phyloP scores from a whole-genome alignment of 2,797 vertebrate species.

The Champsocephalus gunnari region DNA sequence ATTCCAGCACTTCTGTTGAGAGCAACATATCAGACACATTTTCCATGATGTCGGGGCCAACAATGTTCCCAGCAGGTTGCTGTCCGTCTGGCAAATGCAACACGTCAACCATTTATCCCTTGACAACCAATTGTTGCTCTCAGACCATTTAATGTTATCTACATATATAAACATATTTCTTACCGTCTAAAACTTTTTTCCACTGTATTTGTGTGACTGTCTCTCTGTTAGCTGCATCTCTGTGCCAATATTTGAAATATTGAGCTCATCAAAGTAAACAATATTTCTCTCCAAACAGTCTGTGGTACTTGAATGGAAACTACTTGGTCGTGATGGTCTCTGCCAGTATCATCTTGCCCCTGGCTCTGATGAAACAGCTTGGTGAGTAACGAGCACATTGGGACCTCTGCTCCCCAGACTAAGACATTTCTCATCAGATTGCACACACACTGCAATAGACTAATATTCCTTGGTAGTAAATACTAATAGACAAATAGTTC shows the following conservation, averaged over 20 bases:
- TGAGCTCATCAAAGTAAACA: conserved; percentile 59
- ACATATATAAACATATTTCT: conserved; percentile 4
- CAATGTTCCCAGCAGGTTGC: conserved; percentile 28
- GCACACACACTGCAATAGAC: too few relatives aligned
- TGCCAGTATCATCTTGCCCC: conserved; percentile 89
- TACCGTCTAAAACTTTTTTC: conserved; percentile 7
- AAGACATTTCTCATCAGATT: not conserved
- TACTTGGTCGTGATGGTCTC: conserved; percentile 97
- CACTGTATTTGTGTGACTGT: conserved; percentile 7
- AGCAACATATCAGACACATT: conserved; percentile 31
- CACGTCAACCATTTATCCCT: not conserved
- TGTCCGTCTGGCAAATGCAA: not conserved
- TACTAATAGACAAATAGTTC: not conserved
- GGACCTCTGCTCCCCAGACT: not conserved
- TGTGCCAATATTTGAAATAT: conserved; percentile 46
- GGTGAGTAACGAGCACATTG: conserved; percentile 85
- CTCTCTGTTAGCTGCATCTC: conserved; percentile 19
- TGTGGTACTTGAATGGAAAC: conserved; percentile 98
- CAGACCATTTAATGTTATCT: not conserved
- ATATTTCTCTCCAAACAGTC: conserved; percentile 75
- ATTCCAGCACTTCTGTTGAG: conserved; percentile 30
- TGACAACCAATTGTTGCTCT: not conserved
- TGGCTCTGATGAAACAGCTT: conserved; percentile 97
- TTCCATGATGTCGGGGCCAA: conserved; percentile 32
- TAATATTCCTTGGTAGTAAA: too few relatives aligned